Evolutionary conservation across 2,113 vertebrate genomes (phyloP).

Genomic region (Anolis carolinensis): DNA sequence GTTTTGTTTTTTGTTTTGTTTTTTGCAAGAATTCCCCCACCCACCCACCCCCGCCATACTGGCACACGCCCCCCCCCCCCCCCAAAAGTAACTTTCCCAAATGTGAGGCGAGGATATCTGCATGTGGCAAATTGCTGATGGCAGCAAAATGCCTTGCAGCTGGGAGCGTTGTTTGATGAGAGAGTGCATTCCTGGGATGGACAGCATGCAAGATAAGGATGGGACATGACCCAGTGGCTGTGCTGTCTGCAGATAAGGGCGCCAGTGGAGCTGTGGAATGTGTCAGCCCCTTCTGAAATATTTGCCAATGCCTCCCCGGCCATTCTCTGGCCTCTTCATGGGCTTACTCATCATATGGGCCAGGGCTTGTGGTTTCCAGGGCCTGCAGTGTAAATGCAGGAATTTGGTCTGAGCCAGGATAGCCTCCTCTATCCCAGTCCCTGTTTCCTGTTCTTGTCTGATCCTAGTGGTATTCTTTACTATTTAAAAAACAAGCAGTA

Average conservation of each 20-base stretch:
- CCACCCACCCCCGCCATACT: no score
- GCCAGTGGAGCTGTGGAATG: conserved; percentile 1
- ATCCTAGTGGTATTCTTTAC: neutral
- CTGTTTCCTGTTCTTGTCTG: neutral
- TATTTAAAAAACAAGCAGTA: neutral
- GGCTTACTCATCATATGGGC: neutral
- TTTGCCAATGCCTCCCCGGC: neutral
- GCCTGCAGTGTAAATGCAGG: neutral
- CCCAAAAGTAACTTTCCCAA: no score
- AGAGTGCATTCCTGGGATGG: neutral
- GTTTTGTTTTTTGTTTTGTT: no score
- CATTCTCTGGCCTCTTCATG: neutral
- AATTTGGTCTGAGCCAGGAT: neutral
- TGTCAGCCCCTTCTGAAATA: conserved; percentile 29
- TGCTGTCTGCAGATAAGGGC: conserved; percentile 41
- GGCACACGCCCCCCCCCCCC: no score
- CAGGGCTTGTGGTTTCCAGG: neutral
- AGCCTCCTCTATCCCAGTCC: neutral
- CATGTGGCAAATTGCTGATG: conserved; percentile 34
- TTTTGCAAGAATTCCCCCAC: no score
- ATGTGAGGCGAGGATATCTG: conserved; percentile 43
- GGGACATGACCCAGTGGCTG: neutral
- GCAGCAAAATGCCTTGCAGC: conserved; percentile 28
- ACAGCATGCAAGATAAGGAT: conserved; percentile 26
- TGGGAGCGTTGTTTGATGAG: neutral